Evolutionary conservation across 2,113 vertebrate genomes (phyloP), one percentile per base, ranked within the genome.

Genomic region (Pogonocichla stellata): DNA sequence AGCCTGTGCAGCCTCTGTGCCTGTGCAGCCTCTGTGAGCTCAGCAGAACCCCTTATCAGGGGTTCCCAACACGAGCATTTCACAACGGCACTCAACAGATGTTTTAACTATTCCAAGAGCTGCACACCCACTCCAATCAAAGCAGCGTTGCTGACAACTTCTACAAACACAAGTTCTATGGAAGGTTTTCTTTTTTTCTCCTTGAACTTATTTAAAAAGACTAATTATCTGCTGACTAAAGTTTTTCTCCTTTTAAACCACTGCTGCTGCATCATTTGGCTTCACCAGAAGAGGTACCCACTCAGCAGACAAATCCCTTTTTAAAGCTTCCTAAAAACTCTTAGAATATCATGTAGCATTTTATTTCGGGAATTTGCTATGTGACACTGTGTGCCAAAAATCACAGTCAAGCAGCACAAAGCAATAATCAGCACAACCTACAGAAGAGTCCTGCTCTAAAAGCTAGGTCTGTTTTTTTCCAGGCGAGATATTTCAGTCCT

Each of bases 371-470:
- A 97, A 97, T 95, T 93, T 92, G 98, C 96, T 97, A 96, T 96
- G 96, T 91, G 93, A 96, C 60, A 86, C 60, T 58, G 62, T 11
- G 47, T 97, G 97, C 98, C 98, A 98, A 98, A 98, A 98, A 97
- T 98, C 96, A 97, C 97, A 98, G 96, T 97, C 97, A 88, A 75
- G 87, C 96, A 80, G 92, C 94, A 97, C 95, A 97, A 98, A 97
- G 97, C 94, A 98, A 90, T 93, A 97, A 98, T 98, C 98, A 98
- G 96, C 96, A 97, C 96, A 98, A 96, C 97, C 97, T 98, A 97
- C 97, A 92, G 93, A 96, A 94, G 14, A 92, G 73, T 43, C 17
- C 47, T 62, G 92, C 80, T 93, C 74, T 80, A 56, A 92, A 84
- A 93, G 34, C 50, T 38, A 75, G 53, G 24, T 86, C 85, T 78